A percentile compares a stretch with the other conserved stretches of the same genome.
Conservation (phyloP, 2,888 invertebrate genomes). For the Seira musarum region DNA sequence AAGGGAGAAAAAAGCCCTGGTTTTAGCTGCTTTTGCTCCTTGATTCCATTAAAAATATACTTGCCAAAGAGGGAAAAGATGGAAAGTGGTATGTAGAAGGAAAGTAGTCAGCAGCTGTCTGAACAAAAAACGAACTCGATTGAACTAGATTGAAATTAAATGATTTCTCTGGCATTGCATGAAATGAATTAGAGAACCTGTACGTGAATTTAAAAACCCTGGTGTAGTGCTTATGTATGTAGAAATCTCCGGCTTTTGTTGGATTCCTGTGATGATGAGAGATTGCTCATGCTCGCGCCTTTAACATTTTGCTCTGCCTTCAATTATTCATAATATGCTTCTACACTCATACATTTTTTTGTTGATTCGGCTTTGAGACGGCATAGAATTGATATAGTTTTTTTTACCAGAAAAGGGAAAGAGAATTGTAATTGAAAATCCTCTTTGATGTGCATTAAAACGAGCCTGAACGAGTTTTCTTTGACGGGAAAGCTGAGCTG, state of each 20-base stretch:
- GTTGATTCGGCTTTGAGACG: slow-evolving; percentile 41
- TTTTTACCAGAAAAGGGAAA: neutral
- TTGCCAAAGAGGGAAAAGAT: neutral
- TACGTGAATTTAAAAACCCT: neutral
- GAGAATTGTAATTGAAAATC: slow-evolving; percentile 11
- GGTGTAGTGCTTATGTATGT: too few species aligned
- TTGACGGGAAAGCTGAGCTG: slow-evolving; percentile 23
- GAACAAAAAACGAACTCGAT: slow-evolving; percentile 27
- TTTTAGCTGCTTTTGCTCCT: neutral
- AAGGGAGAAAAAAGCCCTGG: neutral
- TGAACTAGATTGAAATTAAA: slow-evolving; percentile 46
- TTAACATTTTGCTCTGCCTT: slow-evolving; percentile 24
- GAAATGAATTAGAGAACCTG: slow-evolving; percentile 15
- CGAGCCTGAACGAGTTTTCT: slow-evolving; percentile 9
- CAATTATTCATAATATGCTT: slow-evolving; percentile 40
- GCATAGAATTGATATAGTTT: slow-evolving; percentile 4
- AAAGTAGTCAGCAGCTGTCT: slow-evolving; percentile 25
- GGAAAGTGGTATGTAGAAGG: slow-evolving; percentile 4
- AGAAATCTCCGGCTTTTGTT: neutral
- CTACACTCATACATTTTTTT: slow-evolving; percentile 29
- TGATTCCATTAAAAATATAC: slow-evolving; percentile 24
- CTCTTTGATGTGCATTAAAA: slow-evolving; percentile 17
- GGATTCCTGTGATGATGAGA: slow-evolving; percentile 15
- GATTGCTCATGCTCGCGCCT: slow-evolving; percentile 6
- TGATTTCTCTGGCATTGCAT: slow-evolving; percentile 23